These are phyloP conservation scores for Athalia cordata DNA, from an alignment of 2,888 invertebrate genomes.

Conservation along the genomic window DNA sequence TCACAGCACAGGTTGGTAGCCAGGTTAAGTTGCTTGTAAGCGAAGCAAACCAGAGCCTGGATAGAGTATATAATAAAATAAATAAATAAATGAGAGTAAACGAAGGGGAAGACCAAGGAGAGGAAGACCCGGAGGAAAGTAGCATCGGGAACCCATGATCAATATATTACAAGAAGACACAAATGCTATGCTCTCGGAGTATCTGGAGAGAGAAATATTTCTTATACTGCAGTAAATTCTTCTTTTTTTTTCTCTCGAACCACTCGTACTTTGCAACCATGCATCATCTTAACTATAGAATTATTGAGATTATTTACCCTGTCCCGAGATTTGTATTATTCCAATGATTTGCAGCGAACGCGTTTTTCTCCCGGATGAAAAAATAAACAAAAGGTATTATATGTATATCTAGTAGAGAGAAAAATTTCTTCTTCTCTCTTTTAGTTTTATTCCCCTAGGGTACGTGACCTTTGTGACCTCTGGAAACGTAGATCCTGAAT, in stretches of 20 bases:
- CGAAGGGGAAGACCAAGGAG: background rate
- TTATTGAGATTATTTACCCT: conserved; percentile 29
- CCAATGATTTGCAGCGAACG: background rate
- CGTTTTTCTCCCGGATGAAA: background rate
- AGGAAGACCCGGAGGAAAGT: background rate
- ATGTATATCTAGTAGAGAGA: background rate
- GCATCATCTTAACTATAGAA: conserved; percentile 9
- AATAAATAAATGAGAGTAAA: background rate
- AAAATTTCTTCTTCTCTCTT: background rate
- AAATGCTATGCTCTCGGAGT: no score
- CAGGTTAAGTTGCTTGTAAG: background rate
- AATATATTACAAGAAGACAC: conserved; percentile 9
- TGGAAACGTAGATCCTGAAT: conserved; percentile 17
- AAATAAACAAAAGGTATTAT: background rate
- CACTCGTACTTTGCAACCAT: conserved; percentile 2
- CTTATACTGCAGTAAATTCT: background rate
- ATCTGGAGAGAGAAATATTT: background rate
- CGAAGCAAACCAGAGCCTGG: no score
- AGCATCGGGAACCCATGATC: background rate
- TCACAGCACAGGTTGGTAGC: background rate
- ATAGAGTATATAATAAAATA: background rate
- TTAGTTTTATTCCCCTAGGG: conserved; percentile 1
- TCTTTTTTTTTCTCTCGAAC: background rate
- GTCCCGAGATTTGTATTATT: background rate
- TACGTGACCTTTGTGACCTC: conserved; percentile 22